These are phyloP conservation scores for Apeira syringaria DNA, from an alignment of 2,888 invertebrate genomes.

Conservation along the genomic window DNA sequence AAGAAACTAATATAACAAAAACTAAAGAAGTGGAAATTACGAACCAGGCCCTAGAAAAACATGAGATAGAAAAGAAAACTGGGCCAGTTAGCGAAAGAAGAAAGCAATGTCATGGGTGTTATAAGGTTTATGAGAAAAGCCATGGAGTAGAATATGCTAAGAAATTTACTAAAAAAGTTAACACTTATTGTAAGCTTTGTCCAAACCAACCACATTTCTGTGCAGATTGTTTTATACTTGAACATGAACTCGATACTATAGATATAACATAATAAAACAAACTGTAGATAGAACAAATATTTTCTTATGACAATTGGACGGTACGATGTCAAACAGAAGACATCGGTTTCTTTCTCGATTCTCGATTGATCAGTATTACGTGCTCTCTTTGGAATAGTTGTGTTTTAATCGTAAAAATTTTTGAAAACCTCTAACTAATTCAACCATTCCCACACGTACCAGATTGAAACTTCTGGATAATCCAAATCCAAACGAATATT, in stretches of 20 bases:
- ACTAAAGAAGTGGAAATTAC: background rate
- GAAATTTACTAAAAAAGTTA: constrained; percentile 18
- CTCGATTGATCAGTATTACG: too few species aligned
- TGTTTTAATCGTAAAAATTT: too few species aligned
- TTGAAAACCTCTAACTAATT: too few species aligned
- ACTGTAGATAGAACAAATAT: too few species aligned
- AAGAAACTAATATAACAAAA: constrained; percentile 1
- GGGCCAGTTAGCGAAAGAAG: constrained; percentile 7
- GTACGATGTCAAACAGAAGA: too few species aligned
- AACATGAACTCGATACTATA: constrained; percentile 23
- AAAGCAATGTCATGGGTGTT: constrained; percentile 24
- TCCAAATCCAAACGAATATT: too few species aligned
- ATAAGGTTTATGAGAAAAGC: constrained; percentile 17
- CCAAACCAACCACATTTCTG: constrained; percentile 26
- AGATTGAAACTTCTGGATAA: too few species aligned
- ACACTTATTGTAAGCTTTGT: constrained; percentile 23
- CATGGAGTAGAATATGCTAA: constrained; percentile 21
- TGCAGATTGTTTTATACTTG: constrained; percentile 21
- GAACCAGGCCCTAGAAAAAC: constrained; percentile 5
- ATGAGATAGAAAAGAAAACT: constrained; percentile 18
- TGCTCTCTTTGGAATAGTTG: too few species aligned
- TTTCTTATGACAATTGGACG: too few species aligned
- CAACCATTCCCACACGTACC: too few species aligned
- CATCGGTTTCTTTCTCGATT: too few species aligned
- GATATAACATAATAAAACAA: too few species aligned